Conservation (phyloP, 2,113 vertebrate genomes). For the Ceratotherium simum region DNA sequence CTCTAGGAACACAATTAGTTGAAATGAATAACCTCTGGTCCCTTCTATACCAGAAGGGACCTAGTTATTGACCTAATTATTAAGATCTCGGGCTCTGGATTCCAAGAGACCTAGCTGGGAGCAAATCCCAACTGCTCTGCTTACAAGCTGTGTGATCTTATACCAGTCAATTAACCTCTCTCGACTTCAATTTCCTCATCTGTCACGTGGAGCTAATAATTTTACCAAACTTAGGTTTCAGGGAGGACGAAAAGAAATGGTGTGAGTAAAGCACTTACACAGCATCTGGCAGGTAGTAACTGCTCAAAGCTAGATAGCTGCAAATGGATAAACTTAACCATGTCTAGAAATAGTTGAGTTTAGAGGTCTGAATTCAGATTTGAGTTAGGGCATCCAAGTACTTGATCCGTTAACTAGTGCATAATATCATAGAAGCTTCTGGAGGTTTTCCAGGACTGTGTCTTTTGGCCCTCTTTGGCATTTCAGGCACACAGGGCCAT, state of each 20-base stretch:
- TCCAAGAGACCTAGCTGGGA: neutral
- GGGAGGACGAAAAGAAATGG: neutral
- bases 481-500: neutral
- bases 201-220: neutral
- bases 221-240: neutral
- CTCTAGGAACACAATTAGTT: neutral
- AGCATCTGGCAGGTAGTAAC: neutral
- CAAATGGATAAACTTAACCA: neutral
- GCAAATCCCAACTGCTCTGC: neutral
- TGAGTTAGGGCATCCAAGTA: neutral
- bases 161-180: neutral
- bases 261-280: neutral
- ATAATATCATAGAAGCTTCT: neutral
- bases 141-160: neutral
- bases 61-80: neutral
- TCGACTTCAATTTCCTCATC: neutral
- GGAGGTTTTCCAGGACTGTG: neutral
- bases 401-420: neutral
- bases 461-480: neutral
- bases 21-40: neutral
- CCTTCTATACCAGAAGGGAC: neutral
- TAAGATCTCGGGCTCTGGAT: neutral
- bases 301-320: neutral
- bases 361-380: neutral
- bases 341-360: neutral